Percentiles rank a stretch among this genome's conserved stretches.
phyloP scores from a whole-genome alignment of 2,113 vertebrate genomes.

The Colaptes auratus region DNA sequence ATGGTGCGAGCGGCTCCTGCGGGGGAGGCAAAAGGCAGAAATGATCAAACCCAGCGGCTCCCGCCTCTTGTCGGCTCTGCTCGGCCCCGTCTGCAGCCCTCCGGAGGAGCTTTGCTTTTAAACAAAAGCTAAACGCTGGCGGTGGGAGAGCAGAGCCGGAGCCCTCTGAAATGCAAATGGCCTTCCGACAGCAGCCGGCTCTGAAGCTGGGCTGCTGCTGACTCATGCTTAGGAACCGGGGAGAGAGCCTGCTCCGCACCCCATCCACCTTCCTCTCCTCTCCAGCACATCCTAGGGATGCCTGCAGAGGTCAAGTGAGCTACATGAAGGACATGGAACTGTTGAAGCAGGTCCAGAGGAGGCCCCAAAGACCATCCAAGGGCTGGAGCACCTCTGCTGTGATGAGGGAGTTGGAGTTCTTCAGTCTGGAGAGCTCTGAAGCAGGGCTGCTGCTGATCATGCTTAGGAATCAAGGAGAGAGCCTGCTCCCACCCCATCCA shows the following conservation, averaged over 20 bases:
- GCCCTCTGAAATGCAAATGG: conserved; percentile 62
- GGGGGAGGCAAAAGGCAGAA: background rate
- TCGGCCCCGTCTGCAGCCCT: background rate
- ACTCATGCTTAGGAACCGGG: background rate
- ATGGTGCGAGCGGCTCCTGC: background rate
- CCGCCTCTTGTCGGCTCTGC: background rate
- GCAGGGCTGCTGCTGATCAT: no score
- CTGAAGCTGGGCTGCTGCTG: conserved; percentile 27
- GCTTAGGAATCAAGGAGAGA: no score
- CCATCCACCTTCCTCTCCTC: background rate
- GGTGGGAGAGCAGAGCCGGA: conserved; percentile 9
- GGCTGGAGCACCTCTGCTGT: no score
- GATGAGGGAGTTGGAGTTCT: no score
- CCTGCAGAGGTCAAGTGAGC: fast-evolving
- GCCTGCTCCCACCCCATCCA: no score
- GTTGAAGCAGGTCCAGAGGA: no score
- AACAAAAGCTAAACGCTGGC: conserved; percentile 46
- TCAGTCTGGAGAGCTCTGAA: no score
- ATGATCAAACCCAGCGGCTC: conserved; percentile 30
- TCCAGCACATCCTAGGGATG: fast-evolving
- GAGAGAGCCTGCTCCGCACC: no score
- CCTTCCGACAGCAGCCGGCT: conserved; percentile 4
- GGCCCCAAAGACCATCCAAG: no score
- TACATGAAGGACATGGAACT: fast-evolving
- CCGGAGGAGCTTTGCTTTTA: background rate